Evolutionary conservation across 2,797 vertebrate genomes (phyloP).

Genomic region (Intellagama lesueurii): DNA sequence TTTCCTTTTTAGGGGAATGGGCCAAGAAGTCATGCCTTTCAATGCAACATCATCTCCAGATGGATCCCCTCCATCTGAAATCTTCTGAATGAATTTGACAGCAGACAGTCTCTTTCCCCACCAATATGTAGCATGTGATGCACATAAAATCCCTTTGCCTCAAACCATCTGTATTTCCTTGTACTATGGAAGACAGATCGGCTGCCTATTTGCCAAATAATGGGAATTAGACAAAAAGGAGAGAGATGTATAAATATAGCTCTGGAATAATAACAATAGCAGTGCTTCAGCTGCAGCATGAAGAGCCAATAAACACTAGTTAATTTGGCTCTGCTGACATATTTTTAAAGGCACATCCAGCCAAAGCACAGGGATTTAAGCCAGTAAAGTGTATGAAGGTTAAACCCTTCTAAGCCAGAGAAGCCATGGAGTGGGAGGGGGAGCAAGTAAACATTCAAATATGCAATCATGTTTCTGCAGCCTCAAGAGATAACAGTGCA

Average conservation of each 20-base stretch:
- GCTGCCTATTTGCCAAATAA: background rate
- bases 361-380: background rate
- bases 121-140: background rate
- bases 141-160: background rate
- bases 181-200: background rate
- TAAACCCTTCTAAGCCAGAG: background rate
- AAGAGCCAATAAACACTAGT: constrained; percentile 10
- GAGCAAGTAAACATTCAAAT: background rate
- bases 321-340: background rate
- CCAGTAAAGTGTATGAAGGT: background rate
- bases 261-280: constrained; percentile 4
- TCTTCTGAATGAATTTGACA: background rate
- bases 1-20: background rate
- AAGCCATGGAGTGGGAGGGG: background rate
- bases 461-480: background rate
- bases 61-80: constrained; percentile 12
- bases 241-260: constrained; percentile 16
- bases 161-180: background rate
- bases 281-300: background rate
- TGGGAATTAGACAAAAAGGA: background rate
- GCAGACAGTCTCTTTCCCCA: background rate
- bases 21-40: background rate
- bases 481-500: background rate
- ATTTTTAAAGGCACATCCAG: background rate
- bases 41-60: background rate